Evolutionary conservation across 2,888 invertebrate species (phyloP).

Genomic region (Tinea semifulvella): DNA sequence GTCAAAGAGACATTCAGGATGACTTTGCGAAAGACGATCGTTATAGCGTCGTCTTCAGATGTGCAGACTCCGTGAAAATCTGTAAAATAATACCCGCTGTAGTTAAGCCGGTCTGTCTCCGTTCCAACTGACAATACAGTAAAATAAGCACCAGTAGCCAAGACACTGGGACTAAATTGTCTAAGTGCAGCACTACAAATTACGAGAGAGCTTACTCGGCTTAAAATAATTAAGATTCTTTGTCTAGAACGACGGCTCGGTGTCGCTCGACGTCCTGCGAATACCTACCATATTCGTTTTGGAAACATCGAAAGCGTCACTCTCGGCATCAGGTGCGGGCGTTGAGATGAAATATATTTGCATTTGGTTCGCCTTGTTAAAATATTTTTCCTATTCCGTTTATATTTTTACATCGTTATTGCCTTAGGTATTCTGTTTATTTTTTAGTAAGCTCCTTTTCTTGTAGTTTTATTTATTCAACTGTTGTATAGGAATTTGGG

Average conservation of each 20-base stretch:
- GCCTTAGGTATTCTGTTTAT: too few relatives aligned
- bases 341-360: slow-evolving; percentile 1
- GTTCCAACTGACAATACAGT: slow-evolving; percentile 46
- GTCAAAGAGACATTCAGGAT: slow-evolving; percentile 3
- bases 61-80: slow-evolving; percentile 50
- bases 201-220: slow-evolving; percentile 37
- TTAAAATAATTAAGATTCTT: slow-evolving; percentile 57
- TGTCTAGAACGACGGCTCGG: slow-evolving; percentile 25
- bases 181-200: slow-evolving; percentile 24
- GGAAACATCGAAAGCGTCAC: slow-evolving; percentile 3
- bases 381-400: background rate
- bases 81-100: slow-evolving; percentile 44
- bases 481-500: too few relatives aligned
- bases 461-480: too few relatives aligned
- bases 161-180: slow-evolving; percentile 33
- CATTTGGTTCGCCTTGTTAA: background rate
- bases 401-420: background rate
- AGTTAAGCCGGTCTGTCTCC: slow-evolving; percentile 20
- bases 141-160: slow-evolving; percentile 36
- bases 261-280: slow-evolving; percentile 1
- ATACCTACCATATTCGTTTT: background rate
- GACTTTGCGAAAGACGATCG: slow-evolving; percentile 25
- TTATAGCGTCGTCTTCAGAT: slow-evolving; percentile 24
- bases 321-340: background rate
- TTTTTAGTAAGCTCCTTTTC: too few relatives aligned